A percentile compares a stretch with the other conserved stretches of the same genome.
phyloP scores from a whole-genome alignment of 2,888 invertebrate genomes.

The Zhengitettix transpicula region DNA sequence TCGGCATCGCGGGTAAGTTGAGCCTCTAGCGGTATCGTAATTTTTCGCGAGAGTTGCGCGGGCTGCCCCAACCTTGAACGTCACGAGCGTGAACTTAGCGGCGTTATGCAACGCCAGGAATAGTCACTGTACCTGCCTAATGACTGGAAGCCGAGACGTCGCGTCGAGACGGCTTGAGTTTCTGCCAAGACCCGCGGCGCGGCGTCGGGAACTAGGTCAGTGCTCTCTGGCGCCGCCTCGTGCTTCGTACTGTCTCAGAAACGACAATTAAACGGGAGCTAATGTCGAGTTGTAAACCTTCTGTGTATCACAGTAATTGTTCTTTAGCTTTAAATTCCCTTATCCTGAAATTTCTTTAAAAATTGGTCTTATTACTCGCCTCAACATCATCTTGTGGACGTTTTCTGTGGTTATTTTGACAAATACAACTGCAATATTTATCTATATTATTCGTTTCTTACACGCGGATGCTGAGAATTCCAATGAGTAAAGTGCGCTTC shows the following conservation, averaged over 20 bases:
- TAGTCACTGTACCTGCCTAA: neutral
- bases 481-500: too few relatives aligned
- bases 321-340: too few relatives aligned
- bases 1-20: slow-evolving; percentile 26
- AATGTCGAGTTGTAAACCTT: too few relatives aligned
- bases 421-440: too few relatives aligned
- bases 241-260: neutral
- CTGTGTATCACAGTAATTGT: too few relatives aligned
- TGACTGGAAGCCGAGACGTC: neutral
- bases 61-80: neutral
- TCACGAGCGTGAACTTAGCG: neutral
- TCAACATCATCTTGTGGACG: too few relatives aligned
- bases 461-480: too few relatives aligned
- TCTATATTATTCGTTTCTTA: too few relatives aligned
- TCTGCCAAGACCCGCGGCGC: neutral
- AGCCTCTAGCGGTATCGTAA: neutral
- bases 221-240: neutral
- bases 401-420: too few relatives aligned
- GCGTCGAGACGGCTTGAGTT: neutral
- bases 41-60: neutral
- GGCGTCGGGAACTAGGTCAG: neutral
- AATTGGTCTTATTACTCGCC: too few relatives aligned
- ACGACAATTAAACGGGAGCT: too few relatives aligned
- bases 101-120: neutral
- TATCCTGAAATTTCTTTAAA: too few relatives aligned